phyloP scores from a whole-genome alignment of 2,797 vertebrate species.

The Sandelia bainsii region DNA sequence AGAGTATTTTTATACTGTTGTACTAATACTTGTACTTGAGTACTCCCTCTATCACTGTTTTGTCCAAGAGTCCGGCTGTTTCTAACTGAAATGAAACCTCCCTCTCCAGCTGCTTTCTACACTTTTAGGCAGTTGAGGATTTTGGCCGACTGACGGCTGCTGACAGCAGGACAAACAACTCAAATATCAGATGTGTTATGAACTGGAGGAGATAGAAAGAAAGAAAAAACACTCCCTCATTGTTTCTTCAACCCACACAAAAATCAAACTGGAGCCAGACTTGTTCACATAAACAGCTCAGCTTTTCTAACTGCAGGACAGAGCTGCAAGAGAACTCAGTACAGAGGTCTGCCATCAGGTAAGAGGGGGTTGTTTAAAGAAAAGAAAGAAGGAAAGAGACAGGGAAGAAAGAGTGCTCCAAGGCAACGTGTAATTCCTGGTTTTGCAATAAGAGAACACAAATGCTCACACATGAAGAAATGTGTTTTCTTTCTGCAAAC shows the following conservation, averaged over 20 bases:
- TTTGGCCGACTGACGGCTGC: neutral
- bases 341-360: neutral
- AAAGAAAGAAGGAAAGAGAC: too few species aligned
- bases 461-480: too few species aligned
- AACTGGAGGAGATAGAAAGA: conserved; percentile 18
- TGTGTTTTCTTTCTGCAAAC: too few species aligned
- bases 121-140: neutral
- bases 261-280: conserved; percentile 19
- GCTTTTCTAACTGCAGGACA: conserved; percentile 1
- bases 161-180: conserved; percentile 25
- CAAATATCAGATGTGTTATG: conserved; percentile 35
- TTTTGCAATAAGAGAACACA: too few species aligned
- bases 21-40: too few species aligned
- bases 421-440: too few species aligned
- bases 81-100: neutral
- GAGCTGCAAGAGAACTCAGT: neutral
- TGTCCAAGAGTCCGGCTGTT: too few species aligned
- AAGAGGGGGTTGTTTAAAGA: too few species aligned
- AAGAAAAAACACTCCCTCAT: conserved; percentile 25
- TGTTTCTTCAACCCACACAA: conserved; percentile 30
- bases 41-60: too few species aligned
- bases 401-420: too few species aligned
- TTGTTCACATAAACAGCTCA: neutral
- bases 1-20: too few species aligned
- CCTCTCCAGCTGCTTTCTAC: neutral